Evolutionary conservation across 2,113 vertebrate genomes (phyloP).

Genomic region (Hymenochirus boettgeri): DNA sequence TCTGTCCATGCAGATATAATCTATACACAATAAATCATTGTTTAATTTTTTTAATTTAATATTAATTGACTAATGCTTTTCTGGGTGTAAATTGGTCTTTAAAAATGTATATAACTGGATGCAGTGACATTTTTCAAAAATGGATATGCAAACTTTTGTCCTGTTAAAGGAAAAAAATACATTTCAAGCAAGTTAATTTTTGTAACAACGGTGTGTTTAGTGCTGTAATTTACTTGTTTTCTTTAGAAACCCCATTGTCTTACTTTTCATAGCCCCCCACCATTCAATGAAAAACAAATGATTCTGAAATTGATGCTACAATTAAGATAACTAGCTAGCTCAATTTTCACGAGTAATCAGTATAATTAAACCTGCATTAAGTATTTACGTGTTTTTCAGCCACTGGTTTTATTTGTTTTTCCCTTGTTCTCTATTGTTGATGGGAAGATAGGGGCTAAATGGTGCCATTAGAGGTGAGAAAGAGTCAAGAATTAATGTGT

Average conservation of each 20-base stretch:
- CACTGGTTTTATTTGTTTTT: background rate
- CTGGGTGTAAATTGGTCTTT: no score
- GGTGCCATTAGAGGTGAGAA: background rate
- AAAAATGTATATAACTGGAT: no score
- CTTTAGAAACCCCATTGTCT: background rate
- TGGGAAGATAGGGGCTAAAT: background rate
- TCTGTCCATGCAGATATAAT: no score
- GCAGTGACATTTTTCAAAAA: no score
- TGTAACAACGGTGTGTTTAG: background rate
- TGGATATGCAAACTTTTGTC: no score
- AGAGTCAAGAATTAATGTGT: background rate
- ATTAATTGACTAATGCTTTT: no score
- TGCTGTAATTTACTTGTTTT: background rate
- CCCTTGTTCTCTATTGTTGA: background rate
- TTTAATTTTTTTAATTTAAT: no score
- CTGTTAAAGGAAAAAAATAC: no score
- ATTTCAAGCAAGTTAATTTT: background rate
- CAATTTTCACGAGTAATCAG: background rate
- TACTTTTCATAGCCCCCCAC: background rate
- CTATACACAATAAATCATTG: no score
- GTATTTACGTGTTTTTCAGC: background rate
- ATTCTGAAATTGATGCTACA: background rate
- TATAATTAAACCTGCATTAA: conserved; percentile 8
- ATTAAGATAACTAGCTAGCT: background rate
- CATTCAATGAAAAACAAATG: background rate